Evolutionary conservation across 2,888 invertebrate species (phyloP), one percentile per base, ranked within the genome.

Genomic region (Apoderus coryli): DNA sequence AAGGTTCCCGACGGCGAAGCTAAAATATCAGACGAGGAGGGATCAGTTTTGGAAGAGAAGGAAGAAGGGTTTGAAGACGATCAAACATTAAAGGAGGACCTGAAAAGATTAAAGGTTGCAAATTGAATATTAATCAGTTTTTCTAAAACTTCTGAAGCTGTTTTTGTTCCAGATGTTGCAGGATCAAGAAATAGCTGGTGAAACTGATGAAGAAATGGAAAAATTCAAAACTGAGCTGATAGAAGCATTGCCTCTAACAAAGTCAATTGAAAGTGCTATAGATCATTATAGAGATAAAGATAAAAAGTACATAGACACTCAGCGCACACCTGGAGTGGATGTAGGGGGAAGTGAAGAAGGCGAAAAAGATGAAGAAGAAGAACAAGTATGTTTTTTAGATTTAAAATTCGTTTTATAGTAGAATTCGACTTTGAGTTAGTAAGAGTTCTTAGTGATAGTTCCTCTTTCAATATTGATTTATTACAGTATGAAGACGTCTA

Each of bases 401-500:
- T 10, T 22, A 15, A 12, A 9, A 7, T 32, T 16, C 33, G 2
- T 33, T 34, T 37, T 35, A 33, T 40, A 44, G 40, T 27, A n/a
- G n/a, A n/a, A n/a, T n/a, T n/a, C n/a, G n/a, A n/a, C n/a, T n/a
- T n/a, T n/a, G n/a, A n/a, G n/a, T n/a, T n/a, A n/a, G n/a, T n/a
- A n/a, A n/a, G n/a, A n/a, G n/a, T n/a, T n/a, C n/a, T n/a, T n/a
- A n/a, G n/a, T n/a, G n/a, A n/a, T n/a, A n/a, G n/a, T n/a, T n/a
- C n/a, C n/a, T n/a, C n/a, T n/a, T n/a, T n/a, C n/a, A 35, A n/a
- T n/a, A n/a, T n/a, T n/a, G n/a, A n/a, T n/a, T n/a, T n/a, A n/a
- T n/a, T n/a, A 31, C 28, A 30, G 7, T 43, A 44, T 16, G 54
- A 57, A 35, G 52, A 54, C 7, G 41, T 57, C 10, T 46, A 40